Evolutionary conservation across 1,140 invertebrate species (phyloP), one percentile per base, ranked within the genome.

Genomic region (Drosophila triauraria): DNA sequence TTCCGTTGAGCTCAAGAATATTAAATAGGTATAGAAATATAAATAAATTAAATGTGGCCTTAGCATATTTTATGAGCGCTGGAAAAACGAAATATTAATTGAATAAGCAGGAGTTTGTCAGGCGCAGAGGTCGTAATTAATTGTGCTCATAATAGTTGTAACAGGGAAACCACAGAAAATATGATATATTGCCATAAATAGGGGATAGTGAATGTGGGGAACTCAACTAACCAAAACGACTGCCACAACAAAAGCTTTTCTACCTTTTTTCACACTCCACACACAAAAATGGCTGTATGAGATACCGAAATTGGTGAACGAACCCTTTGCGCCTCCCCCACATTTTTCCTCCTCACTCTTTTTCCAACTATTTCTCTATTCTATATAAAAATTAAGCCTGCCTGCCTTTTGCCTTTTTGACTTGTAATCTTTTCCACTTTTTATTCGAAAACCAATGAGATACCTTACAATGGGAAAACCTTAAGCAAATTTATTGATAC

Each of bases 1-100:
- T 56, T 60, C 47, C 67, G 75, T 35, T 63, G 51, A 68, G 85
- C 84, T 88, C 77, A 81, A 84, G 56, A 63, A 51, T 42, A 70
- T 59, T 60, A 67, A 68, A 23, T 60, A 78, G 60, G 63, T 65
- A 69, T 63, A 70, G 61, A 64, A 57, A 30, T 63, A 77, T 72
- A 87, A 64, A 81, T 74, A 67, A 61, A 78, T 78, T 85, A 84
- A 88, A 88, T 79, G 85, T 88, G 85, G 85, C 85, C 85, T 88
- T 88, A 88, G 85, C 75, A 90, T 88, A 70, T 88, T 84, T 81
- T 70, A 78, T 74, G 83, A 87, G 84, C 76, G 76, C 40, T 78
- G 47, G 43, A 70, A 46, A 35, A 47, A 51, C 40, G 27, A 76
- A 65, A 63, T 67, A 60, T 67, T 63, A 63, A 57, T 64, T 62